Evolutionary conservation across 2,888 invertebrate genomes (phyloP).

Genomic region (Dicyrtoma fusca): DNA sequence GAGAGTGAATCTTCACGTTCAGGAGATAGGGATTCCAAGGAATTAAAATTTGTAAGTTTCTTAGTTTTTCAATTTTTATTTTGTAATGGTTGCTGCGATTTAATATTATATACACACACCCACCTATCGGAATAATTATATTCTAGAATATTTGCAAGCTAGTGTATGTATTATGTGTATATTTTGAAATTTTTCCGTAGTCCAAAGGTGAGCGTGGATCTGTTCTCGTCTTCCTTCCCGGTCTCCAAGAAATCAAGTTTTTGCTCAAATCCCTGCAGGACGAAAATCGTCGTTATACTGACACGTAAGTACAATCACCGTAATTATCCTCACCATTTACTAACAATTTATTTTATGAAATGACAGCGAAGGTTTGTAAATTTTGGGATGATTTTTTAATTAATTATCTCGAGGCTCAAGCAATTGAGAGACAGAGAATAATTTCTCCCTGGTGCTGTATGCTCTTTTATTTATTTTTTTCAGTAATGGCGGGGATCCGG

Average conservation of each 20-base stretch:
- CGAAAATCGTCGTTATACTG: constrained; percentile 27
- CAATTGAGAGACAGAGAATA: background rate
- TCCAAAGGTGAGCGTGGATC: constrained; percentile 62
- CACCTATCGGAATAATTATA: too few relatives aligned
- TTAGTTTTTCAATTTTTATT: too few relatives aligned
- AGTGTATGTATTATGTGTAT: too few relatives aligned
- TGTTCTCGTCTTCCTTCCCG: constrained; percentile 87
- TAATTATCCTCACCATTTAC: background rate
- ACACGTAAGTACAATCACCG: too few relatives aligned
- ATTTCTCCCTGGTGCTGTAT: background rate
- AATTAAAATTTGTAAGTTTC: constrained; percentile 7
- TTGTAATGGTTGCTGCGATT: too few relatives aligned
- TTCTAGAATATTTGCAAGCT: too few relatives aligned
- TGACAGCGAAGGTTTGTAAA: too few relatives aligned
- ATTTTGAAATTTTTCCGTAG: too few relatives aligned
- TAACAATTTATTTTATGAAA: too few relatives aligned
- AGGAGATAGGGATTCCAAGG: constrained; percentile 13
- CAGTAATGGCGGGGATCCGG: constrained; percentile 29
- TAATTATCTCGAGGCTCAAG: too few relatives aligned
- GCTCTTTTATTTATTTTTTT: background rate
- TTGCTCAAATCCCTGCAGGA: constrained; percentile 37
- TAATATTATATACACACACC: too few relatives aligned
- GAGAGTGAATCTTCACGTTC: background rate
- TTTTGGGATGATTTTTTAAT: too few relatives aligned
- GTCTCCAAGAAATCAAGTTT: constrained; percentile 68